A percentile compares a stretch with the other conserved stretches of the same genome.
These are phyloP conservation scores for Lissonota sp. DNA, from an alignment of 2,888 invertebrate species.

Conservation along the genomic window DNA sequence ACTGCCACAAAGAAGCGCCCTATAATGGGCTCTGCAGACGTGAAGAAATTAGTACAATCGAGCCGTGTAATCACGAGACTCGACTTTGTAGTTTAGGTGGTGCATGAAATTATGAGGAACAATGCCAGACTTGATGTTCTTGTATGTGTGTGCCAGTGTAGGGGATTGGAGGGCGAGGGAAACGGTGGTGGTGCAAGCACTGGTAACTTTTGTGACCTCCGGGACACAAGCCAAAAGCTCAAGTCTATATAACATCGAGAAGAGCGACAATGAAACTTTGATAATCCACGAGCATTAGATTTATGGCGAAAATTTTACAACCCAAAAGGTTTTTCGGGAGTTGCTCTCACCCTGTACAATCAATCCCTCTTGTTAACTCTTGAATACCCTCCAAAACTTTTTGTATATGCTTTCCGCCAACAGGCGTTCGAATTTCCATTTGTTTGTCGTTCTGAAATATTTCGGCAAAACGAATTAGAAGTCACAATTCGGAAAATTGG, in stretches of 20 bases:
- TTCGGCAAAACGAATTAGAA: too few species aligned
- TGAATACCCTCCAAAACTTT: neutral
- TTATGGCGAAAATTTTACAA: slow-evolving; percentile 68
- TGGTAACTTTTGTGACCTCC: slow-evolving; percentile 44
- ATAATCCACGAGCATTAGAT: slow-evolving; percentile 70
- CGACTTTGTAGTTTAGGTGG: slow-evolving; percentile 10
- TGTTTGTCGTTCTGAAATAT: too few species aligned
- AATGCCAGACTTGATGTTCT: slow-evolving; percentile 18
- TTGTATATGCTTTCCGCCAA: neutral
- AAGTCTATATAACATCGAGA: slow-evolving; percentile 53
- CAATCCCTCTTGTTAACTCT: slow-evolving; percentile 3
- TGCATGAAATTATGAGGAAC: slow-evolving; percentile 23
- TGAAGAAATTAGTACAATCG: slow-evolving; percentile 18
- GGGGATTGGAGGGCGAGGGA: neutral
- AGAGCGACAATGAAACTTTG: slow-evolving; percentile 69
- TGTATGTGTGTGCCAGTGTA: neutral
- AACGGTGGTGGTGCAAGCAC: slow-evolving; percentile 28
- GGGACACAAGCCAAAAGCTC: slow-evolving; percentile 39
- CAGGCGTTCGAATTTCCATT: too few species aligned
- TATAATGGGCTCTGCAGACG: slow-evolving; percentile 12
- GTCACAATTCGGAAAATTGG: too few species aligned
- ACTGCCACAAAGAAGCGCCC: neutral
- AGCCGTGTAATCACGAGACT: slow-evolving; percentile 12
- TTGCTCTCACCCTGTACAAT: slow-evolving; percentile 42
- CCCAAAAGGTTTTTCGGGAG: slow-evolving; percentile 59